Percentiles rank a stretch among this genome's conserved stretches.
Evolutionary conservation across 2,113 vertebrate species (phyloP).

Genomic region (Parus major): DNA sequence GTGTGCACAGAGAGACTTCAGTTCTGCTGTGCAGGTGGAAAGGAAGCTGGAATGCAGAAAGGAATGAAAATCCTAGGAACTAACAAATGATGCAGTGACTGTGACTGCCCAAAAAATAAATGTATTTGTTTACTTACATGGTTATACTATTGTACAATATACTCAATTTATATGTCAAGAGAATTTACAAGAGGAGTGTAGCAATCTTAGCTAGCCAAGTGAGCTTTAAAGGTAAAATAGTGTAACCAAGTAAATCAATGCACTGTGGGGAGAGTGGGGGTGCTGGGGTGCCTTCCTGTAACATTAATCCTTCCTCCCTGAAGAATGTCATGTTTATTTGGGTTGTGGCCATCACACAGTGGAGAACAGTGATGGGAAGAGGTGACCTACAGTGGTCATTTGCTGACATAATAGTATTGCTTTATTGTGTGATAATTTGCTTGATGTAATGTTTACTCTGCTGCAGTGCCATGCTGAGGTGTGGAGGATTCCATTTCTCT

Average conservation of each 20-base stretch:
- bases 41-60: background rate
- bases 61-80: background rate
- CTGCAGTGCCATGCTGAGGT: background rate
- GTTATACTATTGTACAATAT: background rate
- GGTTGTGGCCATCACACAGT: background rate
- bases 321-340: background rate
- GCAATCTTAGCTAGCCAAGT: background rate
- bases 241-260: background rate
- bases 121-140: background rate
- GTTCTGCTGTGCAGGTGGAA: rapidly evolving
- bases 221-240: background rate
- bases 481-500: background rate
- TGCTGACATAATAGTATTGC: background rate
- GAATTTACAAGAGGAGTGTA: background rate
- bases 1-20: background rate
- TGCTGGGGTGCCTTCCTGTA: background rate
- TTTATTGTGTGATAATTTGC: background rate
- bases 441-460: background rate
- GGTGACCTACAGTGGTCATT: background rate
- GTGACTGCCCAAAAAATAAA: background rate
- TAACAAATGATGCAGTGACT: background rate
- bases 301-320: background rate
- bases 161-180: background rate
- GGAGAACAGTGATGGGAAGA: background rate
- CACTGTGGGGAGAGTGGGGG: background rate